Evolutionary conservation across 2,888 invertebrate species (phyloP).

Genomic region (Drosophila pseudotakahashii): DNA sequence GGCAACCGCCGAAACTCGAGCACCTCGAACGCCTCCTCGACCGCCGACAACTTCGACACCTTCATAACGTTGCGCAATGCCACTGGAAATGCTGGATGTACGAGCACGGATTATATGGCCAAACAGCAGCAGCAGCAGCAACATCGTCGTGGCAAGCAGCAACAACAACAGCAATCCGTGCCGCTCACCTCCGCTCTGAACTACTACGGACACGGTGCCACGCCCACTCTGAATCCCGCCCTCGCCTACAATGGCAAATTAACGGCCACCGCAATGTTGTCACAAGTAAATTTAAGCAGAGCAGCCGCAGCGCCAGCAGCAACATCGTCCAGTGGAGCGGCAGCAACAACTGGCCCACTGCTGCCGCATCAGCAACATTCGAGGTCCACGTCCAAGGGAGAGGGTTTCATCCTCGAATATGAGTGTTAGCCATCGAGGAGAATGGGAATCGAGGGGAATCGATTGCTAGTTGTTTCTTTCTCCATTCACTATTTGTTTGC

Average conservation of each 20-base stretch:
- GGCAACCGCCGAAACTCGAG: constrained; percentile 77
- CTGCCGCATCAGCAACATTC: constrained; percentile 37
- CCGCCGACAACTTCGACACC: constrained; percentile 81
- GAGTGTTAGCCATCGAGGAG: constrained; percentile 78
- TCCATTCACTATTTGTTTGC: constrained; percentile 40
- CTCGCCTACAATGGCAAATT: constrained; percentile 72
- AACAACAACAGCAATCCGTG: constrained; percentile 34
- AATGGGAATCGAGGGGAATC: not conserved
- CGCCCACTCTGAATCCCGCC: constrained; percentile 37
- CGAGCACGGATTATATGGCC: constrained; percentile 44
- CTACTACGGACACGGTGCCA: constrained; percentile 68
- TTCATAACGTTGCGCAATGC: constrained; percentile 79
- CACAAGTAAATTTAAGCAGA: constrained; percentile 73
- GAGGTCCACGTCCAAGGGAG: constrained; percentile 53
- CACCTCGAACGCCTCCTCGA: constrained; percentile 81
- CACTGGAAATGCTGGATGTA: constrained; percentile 29
- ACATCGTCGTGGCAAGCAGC: constrained; percentile 46
- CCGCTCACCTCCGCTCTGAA: constrained; percentile 73
- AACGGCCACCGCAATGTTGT: constrained; percentile 76
- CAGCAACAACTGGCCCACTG: constrained; percentile 42
- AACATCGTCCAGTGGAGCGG: constrained; percentile 29
- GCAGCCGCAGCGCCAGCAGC: constrained; percentile 34
- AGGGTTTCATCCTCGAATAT: constrained; percentile 82
- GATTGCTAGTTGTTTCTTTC: constrained; percentile 32
- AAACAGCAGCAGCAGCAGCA: constrained; percentile 58